Evolutionary conservation across 2,113 vertebrate species (phyloP).

Genomic region (Lathamus discolor): DNA sequence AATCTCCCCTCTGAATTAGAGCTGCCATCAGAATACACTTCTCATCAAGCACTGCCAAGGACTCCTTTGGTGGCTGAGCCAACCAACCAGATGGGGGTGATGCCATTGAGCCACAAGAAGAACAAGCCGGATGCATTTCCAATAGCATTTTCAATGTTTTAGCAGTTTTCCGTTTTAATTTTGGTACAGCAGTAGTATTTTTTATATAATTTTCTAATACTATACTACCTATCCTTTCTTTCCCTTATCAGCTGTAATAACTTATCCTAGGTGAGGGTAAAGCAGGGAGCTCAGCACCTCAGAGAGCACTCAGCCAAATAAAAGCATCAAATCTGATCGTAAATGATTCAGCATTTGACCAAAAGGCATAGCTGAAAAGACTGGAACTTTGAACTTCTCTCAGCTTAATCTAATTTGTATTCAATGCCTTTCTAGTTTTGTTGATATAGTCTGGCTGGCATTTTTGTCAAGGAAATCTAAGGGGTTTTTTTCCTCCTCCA

Average conservation of each 20-base stretch:
- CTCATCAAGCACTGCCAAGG: neutral
- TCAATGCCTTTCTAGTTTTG: neutral
- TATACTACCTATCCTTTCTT: neutral
- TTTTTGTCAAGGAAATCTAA: neutral
- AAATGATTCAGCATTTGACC: neutral
- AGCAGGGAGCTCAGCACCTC: neutral
- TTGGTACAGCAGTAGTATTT: neutral
- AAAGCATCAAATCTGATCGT: neutral
- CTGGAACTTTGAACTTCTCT: neutral
- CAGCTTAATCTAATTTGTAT: neutral
- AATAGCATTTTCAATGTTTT: neutral
- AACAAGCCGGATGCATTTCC: neutral
- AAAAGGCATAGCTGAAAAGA: neutral
- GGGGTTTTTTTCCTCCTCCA: neutral
- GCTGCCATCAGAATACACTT: neutral
- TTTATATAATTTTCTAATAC: neutral
- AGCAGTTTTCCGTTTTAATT: neutral
- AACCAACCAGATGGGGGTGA: neutral
- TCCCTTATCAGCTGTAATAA: neutral
- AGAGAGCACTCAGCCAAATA: neutral
- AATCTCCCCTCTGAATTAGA: neutral
- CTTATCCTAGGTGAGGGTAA: neutral
- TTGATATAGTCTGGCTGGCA: neutral
- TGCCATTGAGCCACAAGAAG: neutral
- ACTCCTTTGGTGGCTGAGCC: neutral